Evolutionary conservation across 2,888 invertebrate species (phyloP).

Genomic region (Flabesymbios commensalis): DNA sequence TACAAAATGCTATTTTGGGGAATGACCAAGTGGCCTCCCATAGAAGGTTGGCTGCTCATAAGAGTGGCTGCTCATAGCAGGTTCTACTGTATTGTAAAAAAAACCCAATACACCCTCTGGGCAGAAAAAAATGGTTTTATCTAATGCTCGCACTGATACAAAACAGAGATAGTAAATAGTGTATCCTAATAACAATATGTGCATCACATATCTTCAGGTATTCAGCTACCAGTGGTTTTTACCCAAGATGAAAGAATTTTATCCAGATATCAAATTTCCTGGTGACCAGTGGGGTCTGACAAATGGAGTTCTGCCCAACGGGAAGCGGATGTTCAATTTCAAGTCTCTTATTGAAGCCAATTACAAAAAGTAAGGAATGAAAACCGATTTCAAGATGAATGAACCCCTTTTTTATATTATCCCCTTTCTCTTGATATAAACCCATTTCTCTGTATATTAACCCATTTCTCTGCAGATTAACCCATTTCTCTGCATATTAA

Average conservation of each 20-base stretch:
- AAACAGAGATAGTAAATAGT: background rate
- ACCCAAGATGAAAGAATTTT: constrained; percentile 42
- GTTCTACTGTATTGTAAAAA: too few relatives aligned
- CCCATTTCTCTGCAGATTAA: too few relatives aligned
- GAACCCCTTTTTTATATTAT: too few relatives aligned
- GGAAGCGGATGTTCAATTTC: constrained; percentile 47
- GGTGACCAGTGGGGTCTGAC: constrained; percentile 44
- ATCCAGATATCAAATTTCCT: constrained; percentile 46
- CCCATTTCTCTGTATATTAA: too few relatives aligned
- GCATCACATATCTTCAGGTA: constrained; percentile 36
- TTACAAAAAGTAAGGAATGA: constrained; percentile 40
- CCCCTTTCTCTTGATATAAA: too few relatives aligned
- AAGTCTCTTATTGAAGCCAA: constrained; percentile 51
- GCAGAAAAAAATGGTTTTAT: too few relatives aligned
- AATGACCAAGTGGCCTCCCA: too few relatives aligned
- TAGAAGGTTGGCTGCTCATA: too few relatives aligned
- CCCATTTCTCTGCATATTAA: background rate
- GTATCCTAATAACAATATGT: background rate
- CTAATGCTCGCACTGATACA: background rate
- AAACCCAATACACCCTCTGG: too few relatives aligned
- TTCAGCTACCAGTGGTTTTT: constrained; percentile 56
- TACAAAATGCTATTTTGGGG: too few relatives aligned
- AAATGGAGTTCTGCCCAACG: constrained; percentile 37
- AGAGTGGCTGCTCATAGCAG: too few relatives aligned
- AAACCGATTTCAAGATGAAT: too few relatives aligned